Percentiles rank a stretch among this genome's conserved stretches.
These are phyloP conservation scores for Dermolepida albohirtum DNA, from an alignment of 2,888 invertebrate species.

Conservation along the genomic window DNA sequence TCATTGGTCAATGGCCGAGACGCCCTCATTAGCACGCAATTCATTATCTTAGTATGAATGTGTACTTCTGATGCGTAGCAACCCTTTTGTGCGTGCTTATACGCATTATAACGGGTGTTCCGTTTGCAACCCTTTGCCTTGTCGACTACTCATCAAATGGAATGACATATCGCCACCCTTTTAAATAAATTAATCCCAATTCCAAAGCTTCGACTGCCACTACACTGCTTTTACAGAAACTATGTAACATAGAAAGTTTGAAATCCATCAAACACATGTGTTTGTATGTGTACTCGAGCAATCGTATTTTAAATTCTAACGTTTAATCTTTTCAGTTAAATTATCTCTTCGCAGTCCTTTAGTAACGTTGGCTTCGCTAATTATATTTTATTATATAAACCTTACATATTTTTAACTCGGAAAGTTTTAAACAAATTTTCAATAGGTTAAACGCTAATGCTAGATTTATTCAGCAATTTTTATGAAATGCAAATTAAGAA, in stretches of 20 bases:
- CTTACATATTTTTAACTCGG: no score
- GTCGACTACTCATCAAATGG: conserved; percentile 45
- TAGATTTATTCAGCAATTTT: no score
- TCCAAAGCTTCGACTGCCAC: conserved; percentile 8
- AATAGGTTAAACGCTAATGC: no score
- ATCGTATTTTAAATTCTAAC: no score
- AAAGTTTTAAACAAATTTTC: no score
- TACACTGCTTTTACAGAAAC: conserved; percentile 3
- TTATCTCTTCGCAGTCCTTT: no score
- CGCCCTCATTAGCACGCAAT: conserved; percentile 53
- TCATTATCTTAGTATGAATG: conserved; percentile 53
- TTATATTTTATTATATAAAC: no score
- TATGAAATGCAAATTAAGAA: no score
- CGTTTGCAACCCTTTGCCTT: conserved; percentile 45
- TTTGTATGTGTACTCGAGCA: no score
- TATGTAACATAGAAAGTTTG: background rate
- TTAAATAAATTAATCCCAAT: conserved; percentile 49
- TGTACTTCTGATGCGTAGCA: conserved; percentile 50
- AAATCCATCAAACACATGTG: background rate
- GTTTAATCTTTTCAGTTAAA: no score
- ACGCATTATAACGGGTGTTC: conserved; percentile 47
- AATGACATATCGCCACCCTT: conserved; percentile 46
- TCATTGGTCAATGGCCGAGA: conserved; percentile 53
- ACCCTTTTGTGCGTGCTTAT: conserved; percentile 47
- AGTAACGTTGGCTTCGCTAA: no score